Evolutionary conservation across 1,140 invertebrate genomes (phyloP).

Genomic region (Helicoverpa zea): DNA sequence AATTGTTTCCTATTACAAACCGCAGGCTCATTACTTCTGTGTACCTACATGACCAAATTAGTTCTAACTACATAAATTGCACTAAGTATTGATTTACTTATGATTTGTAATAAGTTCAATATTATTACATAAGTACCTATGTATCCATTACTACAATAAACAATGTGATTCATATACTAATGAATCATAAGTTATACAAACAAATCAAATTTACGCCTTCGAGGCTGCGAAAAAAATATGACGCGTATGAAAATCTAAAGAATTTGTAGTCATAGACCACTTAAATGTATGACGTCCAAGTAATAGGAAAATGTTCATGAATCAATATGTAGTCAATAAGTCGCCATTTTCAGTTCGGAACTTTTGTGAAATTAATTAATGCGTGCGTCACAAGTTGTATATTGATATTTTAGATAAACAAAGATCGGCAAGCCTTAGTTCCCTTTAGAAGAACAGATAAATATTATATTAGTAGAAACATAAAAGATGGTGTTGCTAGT

Average conservation of each 20-base stretch:
- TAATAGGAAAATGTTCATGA: conserved; percentile 19
- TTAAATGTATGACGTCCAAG: not conserved
- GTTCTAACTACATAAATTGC: no score
- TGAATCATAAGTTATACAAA: not conserved
- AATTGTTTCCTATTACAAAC: no score
- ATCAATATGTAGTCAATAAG: not conserved
- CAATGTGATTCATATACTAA: not conserved
- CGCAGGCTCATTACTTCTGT: no score
- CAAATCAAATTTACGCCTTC: not conserved
- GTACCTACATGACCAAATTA: no score
- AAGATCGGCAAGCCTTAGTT: no score
- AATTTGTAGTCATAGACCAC: not conserved
- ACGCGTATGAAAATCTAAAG: not conserved
- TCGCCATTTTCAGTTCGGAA: not conserved
- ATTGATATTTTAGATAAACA: no score
- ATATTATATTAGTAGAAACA: no score
- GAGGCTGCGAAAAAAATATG: not conserved
- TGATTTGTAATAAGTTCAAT: not conserved
- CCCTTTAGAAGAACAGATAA: no score
- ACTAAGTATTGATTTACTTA: not conserved
- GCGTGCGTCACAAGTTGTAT: no score
- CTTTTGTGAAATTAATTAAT: no score
- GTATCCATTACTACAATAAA: not conserved
- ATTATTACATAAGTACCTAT: not conserved
- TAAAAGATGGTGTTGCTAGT: no score